Evolutionary conservation across 2,113 vertebrate species (phyloP).

Genomic region (Aspidoscelis tigris): DNA sequence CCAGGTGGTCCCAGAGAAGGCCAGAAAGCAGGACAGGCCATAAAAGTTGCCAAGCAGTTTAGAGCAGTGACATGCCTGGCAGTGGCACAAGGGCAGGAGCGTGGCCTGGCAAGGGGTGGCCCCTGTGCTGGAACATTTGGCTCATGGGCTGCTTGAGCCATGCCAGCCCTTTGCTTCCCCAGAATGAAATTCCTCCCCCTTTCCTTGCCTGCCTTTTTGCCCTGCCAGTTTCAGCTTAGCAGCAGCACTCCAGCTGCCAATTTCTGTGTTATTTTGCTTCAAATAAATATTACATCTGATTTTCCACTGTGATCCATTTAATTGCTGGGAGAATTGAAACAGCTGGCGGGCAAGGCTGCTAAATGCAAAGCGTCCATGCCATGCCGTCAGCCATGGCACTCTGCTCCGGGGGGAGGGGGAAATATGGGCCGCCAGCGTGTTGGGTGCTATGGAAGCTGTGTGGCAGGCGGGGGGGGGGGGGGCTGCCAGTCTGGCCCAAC

Average conservation of each 20-base stretch:
- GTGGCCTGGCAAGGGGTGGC: too few relatives aligned
- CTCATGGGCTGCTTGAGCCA: background rate
- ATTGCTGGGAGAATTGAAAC: conserved; percentile 59
- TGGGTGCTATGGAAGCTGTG: too few relatives aligned
- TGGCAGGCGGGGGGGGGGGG: too few relatives aligned
- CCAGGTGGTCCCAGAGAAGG: too few relatives aligned
- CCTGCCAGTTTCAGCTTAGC: background rate
- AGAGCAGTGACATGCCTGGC: too few relatives aligned
- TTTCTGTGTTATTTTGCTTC: conserved; percentile 39
- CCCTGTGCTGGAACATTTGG: too few relatives aligned
- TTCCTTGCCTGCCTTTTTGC: background rate
- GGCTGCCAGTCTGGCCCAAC: too few relatives aligned
- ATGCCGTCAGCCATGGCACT: conserved; percentile 34
- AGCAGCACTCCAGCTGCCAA: conserved; percentile 19
- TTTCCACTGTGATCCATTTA: conserved; percentile 57
- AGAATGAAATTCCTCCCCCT: background rate
- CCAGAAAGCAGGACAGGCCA: too few relatives aligned
- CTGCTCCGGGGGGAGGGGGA: too few relatives aligned
- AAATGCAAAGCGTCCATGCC: conserved; percentile 52
- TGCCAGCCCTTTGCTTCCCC: background rate
- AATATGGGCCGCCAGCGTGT: too few relatives aligned
- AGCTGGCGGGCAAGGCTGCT: conserved; percentile 63
- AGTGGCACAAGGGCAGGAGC: too few relatives aligned
- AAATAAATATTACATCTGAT: conserved; percentile 58
- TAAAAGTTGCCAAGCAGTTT: too few relatives aligned